Conservation (phyloP, 1,140 invertebrate species). For the Pogonognathellus flavescens region DNA sequence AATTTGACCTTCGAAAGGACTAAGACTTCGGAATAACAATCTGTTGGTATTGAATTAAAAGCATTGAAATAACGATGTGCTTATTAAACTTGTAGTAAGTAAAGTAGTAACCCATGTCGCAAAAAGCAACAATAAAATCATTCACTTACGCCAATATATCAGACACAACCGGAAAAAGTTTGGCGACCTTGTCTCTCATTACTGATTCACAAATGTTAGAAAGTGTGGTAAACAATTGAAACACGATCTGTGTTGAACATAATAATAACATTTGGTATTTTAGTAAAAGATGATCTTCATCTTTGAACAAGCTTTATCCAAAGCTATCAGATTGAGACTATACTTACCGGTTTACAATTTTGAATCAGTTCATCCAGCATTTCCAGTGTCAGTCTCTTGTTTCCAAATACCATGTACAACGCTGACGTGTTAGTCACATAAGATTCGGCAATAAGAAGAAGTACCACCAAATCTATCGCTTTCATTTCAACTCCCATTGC, state of each 20-base stretch:
- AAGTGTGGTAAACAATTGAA: conserved; percentile 52
- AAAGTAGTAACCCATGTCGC: no score
- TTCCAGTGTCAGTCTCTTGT: conserved; percentile 23
- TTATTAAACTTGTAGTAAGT: no score
- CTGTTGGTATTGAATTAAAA: background rate
- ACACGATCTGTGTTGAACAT: conserved; percentile 36
- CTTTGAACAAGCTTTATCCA: background rate
- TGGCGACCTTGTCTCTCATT: conserved; percentile 45
- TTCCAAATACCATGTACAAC: conserved; percentile 35
- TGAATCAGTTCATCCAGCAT: conserved; percentile 50
- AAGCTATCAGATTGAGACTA: background rate
- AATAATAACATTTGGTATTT: background rate
- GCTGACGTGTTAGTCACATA: background rate
- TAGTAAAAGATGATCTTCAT: background rate
- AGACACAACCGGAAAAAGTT: conserved; percentile 33
- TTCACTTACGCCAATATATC: conserved; percentile 1
- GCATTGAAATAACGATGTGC: background rate
- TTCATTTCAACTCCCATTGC: conserved; percentile 22
- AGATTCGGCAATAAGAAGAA: conserved; percentile 54
- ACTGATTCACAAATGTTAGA: conserved; percentile 43
- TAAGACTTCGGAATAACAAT: background rate
- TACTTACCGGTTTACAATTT: conserved; percentile 53
- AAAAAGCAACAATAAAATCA: conserved; percentile 19
- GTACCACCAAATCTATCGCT: conserved; percentile 57
- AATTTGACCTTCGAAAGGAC: conserved; percentile 5